These are phyloP conservation scores for Norana najaformis DNA, from an alignment of 2,888 invertebrate genomes.

Conservation along the genomic window DNA sequence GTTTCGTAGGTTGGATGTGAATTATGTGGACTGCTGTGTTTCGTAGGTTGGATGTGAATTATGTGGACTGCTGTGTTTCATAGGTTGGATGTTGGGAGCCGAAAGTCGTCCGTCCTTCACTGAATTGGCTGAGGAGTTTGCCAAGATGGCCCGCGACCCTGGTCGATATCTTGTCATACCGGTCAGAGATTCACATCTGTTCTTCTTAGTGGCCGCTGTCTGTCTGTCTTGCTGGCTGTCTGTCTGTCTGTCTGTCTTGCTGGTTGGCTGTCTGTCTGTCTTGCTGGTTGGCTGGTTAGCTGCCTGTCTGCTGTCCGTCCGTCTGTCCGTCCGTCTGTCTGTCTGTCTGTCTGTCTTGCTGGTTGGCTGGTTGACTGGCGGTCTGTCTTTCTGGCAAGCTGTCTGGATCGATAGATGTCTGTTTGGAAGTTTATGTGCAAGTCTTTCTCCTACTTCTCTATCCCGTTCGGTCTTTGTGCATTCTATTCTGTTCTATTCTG, in stretches of 20 bases:
- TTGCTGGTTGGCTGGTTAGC: background rate
- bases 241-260: background rate
- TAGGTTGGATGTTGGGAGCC: slow-evolving; percentile 89
- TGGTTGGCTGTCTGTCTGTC: background rate
- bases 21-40: too few species aligned
- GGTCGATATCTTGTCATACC: slow-evolving; percentile 87
- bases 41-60: too few species aligned
- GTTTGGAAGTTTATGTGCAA: too few species aligned
- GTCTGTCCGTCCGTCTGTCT: background rate
- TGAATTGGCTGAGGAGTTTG: slow-evolving; percentile 88
- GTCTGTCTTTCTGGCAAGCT: background rate
- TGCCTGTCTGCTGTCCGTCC: background rate
- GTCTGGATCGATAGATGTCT: background rate
- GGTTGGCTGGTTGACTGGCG: too few species aligned
- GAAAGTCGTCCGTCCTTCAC: slow-evolving; percentile 91
- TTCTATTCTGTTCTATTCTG: too few species aligned
- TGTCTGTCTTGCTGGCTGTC: background rate
- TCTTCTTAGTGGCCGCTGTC: too few species aligned
- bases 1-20: too few species aligned
- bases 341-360: background rate
- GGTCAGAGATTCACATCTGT: slow-evolving; percentile 50
- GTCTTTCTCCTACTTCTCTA: too few species aligned
- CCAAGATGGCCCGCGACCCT: slow-evolving; percentile 93
- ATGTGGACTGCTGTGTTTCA: background rate
- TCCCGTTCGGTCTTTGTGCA: too few species aligned